Base-by-base conservation (phyloP, 2,888 invertebrate species). In the Perithous albicinctus region DNA sequence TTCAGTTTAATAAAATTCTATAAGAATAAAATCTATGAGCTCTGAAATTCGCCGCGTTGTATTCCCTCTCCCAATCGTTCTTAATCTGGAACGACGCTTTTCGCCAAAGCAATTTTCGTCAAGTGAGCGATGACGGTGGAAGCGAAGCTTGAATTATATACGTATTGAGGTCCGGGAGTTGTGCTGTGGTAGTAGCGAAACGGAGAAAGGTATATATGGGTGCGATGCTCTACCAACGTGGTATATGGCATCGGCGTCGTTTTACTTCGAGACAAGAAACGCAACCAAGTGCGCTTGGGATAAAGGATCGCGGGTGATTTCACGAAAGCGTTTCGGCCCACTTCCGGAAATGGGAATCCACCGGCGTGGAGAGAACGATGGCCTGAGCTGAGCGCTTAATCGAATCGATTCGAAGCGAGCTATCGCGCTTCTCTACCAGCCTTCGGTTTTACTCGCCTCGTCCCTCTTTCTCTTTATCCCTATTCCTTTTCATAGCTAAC, bases 301-400 rank as follows among this genome's bases (percentile, higher is more conserved):
- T 82, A 82, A 82, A 78, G 70, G 78, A 78, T 77, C 74, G 78
- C 48, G 48, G 70, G 70, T 78, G 81, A 82, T 82, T 82, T 69
- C 70, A 67, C 63, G 41, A 70, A 74, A 82, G 69, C 70, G 70
- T 66, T 75, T 78, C 74, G 78, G 78, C 74, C 74, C 78, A 82
- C 81, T 82, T 82, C 70, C 81, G 78, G 81, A 78, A 82, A 78
- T 82, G 78, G 69, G 77, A 74, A 64, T 81, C 46, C 73, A 23
- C 41, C 35, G 61, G 66, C 32, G 41, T 29, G 35, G 43, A 29
- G 51, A 72, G 59, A 72, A 48, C 43, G 61, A 59, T 77, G 63
- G 72, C 72, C 41, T 38, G 46, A 41, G 41, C 29, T 74, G 74
- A 82, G 81, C 48, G 63, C 74, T 82, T 82, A 78, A 82, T 82